Base-by-base conservation (phyloP, 2,797 vertebrate genomes). In the Pseudochirops corinnae region DNA sequence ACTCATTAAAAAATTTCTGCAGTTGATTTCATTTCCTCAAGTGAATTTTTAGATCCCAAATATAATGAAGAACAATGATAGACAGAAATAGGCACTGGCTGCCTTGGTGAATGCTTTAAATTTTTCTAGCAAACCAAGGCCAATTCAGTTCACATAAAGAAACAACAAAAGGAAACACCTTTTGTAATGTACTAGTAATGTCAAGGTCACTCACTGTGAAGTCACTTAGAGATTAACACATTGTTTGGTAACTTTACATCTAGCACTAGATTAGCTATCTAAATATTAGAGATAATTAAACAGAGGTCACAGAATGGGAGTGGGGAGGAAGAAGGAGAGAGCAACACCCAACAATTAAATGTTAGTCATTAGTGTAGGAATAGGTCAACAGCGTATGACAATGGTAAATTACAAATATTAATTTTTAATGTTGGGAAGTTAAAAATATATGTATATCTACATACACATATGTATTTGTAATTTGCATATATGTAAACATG, bases 181-280 rank as follows among this genome's bases (percentile, higher is more conserved):
- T 46, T 46, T 46, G 46, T 46, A 46, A 46, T 46, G 46, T 94
- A 95, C 24, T 21, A 55, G 87, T 87, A 46, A 57, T 56, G 92
- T 97, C 97, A 97, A 98, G 96, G 98, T 96, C 13, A 0, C 93
- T 96, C 5, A 0, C 93, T 4, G 5, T 7, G 91, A 94, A 91
- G 46, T 46, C 94, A 94, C 94, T 58, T 26, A 5, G 92, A 55
- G 95, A 94, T 94, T 94, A 96, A 94, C 55, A 55, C 13, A 5
- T 55, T 94, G 90, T 21, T 94, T 87, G 94, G 50, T 53, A n/a
- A 91, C 60, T 29, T 46, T 3, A 55, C 92, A 26, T 0, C 9
- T 55, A 93, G 97, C 92, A 33, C 52, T 93, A 97, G 97, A 98
- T 98, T 97, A 98, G 93, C 96, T 98, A 91, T 97, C 98, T 96